Evolutionary conservation across 2,888 invertebrate genomes (phyloP).

Genomic region (Gandaritis pyraliata): DNA sequence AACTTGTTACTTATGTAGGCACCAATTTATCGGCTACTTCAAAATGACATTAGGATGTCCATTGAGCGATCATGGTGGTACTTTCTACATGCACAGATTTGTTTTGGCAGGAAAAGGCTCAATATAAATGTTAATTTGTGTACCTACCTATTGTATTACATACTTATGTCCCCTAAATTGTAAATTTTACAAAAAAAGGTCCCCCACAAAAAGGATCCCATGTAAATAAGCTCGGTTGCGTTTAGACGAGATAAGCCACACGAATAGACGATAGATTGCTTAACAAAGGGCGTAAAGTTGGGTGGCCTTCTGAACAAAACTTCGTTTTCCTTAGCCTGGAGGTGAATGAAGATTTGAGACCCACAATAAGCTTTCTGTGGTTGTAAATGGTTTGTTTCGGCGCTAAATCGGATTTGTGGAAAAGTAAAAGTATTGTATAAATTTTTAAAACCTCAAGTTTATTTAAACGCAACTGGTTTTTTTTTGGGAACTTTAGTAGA

Average conservation of each 20-base stretch:
- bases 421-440: neutral
- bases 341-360: constrained; percentile 16
- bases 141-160: no score
- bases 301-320: constrained; percentile 49
- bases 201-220: constrained; percentile 32
- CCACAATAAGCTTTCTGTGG: constrained; percentile 10
- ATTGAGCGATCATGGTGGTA: constrained; percentile 2
- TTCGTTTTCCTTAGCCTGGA: constrained; percentile 32
- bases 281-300: constrained; percentile 53
- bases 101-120: no score
- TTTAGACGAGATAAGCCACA: constrained; percentile 46
- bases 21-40: no score
- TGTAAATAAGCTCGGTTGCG: constrained; percentile 48
- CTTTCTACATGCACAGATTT: no score
- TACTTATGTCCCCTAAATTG: constrained; percentile 5
- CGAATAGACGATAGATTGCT: constrained; percentile 59
- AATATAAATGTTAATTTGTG: constrained; percentile 11
- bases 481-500: no score
- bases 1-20: no score
- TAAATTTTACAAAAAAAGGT: constrained; percentile 16
- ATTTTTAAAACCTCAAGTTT: neutral
- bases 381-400: constrained; percentile 2
- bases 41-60: neutral
- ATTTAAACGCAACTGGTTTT: no score
- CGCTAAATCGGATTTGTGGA: neutral